These are phyloP conservation scores for Drosophila punjabiensis DNA, from an alignment of 1,140 invertebrate genomes.

Conservation along the genomic window DNA sequence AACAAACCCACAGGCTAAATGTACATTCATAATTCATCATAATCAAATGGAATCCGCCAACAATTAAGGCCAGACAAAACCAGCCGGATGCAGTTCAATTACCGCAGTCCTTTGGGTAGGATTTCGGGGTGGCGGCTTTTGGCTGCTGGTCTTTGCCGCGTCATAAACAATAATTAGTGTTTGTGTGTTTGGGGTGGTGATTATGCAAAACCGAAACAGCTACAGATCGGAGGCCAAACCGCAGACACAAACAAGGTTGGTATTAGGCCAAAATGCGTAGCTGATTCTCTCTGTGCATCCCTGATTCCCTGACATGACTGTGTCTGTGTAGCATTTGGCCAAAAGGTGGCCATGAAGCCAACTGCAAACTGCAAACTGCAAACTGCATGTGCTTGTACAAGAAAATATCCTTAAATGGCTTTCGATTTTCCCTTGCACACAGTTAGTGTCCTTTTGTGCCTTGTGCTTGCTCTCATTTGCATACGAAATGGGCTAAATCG, in stretches of 20 bases:
- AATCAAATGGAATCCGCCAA: constrained; percentile 35
- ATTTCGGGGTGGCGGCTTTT: neutral
- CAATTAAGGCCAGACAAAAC: constrained; percentile 43
- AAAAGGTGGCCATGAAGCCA: constrained; percentile 53
- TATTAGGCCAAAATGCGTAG: constrained; percentile 56
- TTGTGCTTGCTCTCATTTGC: constrained; percentile 54
- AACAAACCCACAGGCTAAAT: constrained; percentile 22
- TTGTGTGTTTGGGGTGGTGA: neutral
- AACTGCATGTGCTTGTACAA: constrained; percentile 22
- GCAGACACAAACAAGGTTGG: constrained; percentile 52
- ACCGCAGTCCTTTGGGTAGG: neutral
- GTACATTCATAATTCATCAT: constrained; percentile 29
- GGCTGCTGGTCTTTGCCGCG: neutral
- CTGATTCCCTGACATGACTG: neutral
- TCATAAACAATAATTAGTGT: constrained; percentile 70
- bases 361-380: constrained; percentile 32
- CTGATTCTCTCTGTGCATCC: constrained; percentile 9
- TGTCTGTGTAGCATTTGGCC: constrained; percentile 40
- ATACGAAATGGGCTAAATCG: constrained; percentile 57
- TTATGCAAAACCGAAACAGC: constrained; percentile 56
- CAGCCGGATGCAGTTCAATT: constrained; percentile 49
- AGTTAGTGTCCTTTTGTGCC: constrained; percentile 18
- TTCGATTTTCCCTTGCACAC: constrained; percentile 54
- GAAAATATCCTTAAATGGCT: constrained; percentile 68
- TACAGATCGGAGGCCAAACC: constrained; percentile 33